Percentiles rank a stretch among this genome's conserved stretches.
Conservation (phyloP, 2,888 invertebrate genomes). For the Idaea dimidiata region DNA sequence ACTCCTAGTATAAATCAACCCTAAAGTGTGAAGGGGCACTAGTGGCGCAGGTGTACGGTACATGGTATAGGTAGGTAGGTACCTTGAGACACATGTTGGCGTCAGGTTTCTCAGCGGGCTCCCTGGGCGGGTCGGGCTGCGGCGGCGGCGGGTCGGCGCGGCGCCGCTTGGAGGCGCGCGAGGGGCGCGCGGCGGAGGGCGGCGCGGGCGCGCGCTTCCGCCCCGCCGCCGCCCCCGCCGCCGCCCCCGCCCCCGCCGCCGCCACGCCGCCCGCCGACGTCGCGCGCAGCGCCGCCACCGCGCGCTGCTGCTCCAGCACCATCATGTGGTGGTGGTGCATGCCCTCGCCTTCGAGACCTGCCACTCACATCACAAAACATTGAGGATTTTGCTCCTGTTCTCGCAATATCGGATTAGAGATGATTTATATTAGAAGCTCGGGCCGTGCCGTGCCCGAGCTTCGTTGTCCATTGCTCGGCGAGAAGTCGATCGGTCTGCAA, state of each 20-base stretch:
- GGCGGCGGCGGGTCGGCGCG: constrained; percentile 65
- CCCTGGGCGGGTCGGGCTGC: constrained; percentile 81
- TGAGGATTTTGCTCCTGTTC: no score
- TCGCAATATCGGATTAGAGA: no score
- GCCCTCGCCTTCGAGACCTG: constrained; percentile 75
- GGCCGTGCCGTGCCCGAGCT: no score
- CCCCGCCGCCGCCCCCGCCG: no score
- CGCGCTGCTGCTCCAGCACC: constrained; percentile 80
- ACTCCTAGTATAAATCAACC: no score
- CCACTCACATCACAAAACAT: no score
- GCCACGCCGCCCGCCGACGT: constrained; percentile 32
- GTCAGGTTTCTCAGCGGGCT: constrained; percentile 89
- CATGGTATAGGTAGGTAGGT: constrained; percentile 9
- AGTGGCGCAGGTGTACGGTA: no score
- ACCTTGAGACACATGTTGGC: constrained; percentile 92
- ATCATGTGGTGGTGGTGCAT: constrained; percentile 83
- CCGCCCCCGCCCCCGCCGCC: no score
- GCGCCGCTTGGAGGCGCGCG: constrained; percentile 52
- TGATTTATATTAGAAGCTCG: no score
- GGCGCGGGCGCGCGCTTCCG: constrained; percentile 37
- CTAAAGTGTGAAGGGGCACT: no score
- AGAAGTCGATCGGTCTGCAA: no score
- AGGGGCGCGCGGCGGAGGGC: constrained; percentile 56
- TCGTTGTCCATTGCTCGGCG: no score
- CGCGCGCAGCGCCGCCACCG: constrained; percentile 64